A percentile compares a stretch with the other conserved stretches of the same genome.
phyloP scores from a whole-genome alignment of 2,113 vertebrate genomes.

The Origma solitaria region DNA sequence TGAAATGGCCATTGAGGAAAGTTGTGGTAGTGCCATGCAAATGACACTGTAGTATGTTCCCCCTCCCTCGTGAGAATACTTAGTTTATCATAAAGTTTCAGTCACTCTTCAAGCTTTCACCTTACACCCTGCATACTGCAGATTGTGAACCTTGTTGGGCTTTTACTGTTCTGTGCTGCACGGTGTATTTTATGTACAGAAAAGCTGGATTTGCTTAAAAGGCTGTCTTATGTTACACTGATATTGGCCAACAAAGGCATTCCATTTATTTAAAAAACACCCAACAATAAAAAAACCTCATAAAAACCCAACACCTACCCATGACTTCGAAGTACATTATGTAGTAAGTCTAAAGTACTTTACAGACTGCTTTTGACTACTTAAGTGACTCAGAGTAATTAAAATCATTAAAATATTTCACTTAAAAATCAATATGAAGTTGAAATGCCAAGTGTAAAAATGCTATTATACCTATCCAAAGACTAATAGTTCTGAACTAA shows the following conservation, averaged over 20 bases:
- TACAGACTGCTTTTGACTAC: not conserved
- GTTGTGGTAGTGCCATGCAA: not conserved
- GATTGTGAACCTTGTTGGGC: not conserved
- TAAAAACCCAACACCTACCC: not conserved
- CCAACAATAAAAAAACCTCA: rapidly evolving
- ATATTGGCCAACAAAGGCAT: not conserved
- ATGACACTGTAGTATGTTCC: rapidly evolving
- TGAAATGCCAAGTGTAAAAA: not conserved
- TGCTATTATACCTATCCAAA: not conserved
- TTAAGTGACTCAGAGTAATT: not conserved
- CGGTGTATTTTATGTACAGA: not conserved
- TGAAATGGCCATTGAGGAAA: not conserved
- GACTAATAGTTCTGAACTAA: not conserved
- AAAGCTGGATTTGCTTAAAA: not conserved
- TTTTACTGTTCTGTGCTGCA: not conserved
- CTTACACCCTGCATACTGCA: not conserved
- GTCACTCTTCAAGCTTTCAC: not conserved
- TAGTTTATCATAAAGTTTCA: not conserved
- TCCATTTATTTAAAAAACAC: not conserved
- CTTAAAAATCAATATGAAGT: not conserved
- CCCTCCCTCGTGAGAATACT: not conserved
- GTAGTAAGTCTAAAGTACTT: not conserved
- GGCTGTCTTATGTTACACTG: not conserved
- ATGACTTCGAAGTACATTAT: not conserved
- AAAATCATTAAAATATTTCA: not conserved